Base-by-base conservation (phyloP, 2,797 vertebrate genomes). In the Chelidonichthys spinosus region DNA sequence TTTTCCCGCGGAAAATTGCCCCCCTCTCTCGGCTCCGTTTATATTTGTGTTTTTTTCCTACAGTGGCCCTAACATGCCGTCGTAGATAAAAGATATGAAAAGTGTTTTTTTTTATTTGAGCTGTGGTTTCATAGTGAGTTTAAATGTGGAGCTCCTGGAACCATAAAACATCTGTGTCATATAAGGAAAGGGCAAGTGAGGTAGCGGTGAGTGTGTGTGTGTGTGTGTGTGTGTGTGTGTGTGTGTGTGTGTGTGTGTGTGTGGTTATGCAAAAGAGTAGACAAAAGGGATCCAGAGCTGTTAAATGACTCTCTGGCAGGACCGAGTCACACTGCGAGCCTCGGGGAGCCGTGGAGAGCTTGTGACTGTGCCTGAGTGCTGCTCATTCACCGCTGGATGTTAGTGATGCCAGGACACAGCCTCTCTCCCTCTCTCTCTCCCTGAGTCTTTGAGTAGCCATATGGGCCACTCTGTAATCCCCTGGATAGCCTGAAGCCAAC, bases 381-480 rank as follows among this genome's bases (percentile, higher is more conserved):
- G 73, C 78, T 89, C 71, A 83, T 76, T 89, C 85, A 86, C 70
- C 65, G 44, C 63, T 88, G 80, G 63, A 53, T 79, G 74, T 58
- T 25, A 69, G 62, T 64, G 59, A 79, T 76, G 75, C 82, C 83
- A 77, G 79, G 58, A 44, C 58, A 62, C 76, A 39, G 72, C 61
- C 49, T 59, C 55, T 13, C 43, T 63, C 55, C 75, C 74, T 60
- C n/a, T 61, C n/a, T 61, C 46, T 32, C 15, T 67, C 59, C 63
- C 42, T 63, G 35, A 56, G 13, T 75, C 54, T 74, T 25, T 63
- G 62, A 66, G 75, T 74, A 72, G 77, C 83, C 81, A 89, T 84
- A 86, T 83, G 87, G 73, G 56, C 69, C 17, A 76, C 77, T 76
- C 72, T 15, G 58, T 87, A 87, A 91, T 89, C 86, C 87, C 75